Base-by-base conservation (phyloP, 2,888 invertebrate species). In the Oithona nana region DNA sequence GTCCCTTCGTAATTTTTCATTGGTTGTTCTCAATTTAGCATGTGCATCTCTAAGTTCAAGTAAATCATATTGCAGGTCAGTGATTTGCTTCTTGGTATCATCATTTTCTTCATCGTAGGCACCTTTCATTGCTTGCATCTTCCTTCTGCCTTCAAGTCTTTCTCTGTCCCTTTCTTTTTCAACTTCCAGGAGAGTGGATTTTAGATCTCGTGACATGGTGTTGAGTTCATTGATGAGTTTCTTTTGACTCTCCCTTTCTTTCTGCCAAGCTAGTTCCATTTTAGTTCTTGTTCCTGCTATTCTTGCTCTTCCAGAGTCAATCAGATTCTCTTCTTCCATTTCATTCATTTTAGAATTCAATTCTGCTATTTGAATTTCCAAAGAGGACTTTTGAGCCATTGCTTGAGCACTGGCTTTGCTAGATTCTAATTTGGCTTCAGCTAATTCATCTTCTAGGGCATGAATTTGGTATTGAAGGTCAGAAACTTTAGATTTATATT, bases 211-310 rank as follows among this genome's bases (percentile, higher is more conserved):
- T 0, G 90, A 89, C 64, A 92, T 77, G 0, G 88, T 89, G 49
- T 88, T 87, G 0, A 89, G 88, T 75, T 92, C 92, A 71, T 88
- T 88, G 30, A 92, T 74, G 49, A 92, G 74, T n/a, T 89, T 77
- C 68, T 89, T 89, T 69, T 89, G 88, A 69, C 92, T 90, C 71
- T 89, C 88, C 26, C 92, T 78, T 73, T 92, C 92, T 71, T 89
- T 92, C 70, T 89, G 89, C 92, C 92, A 92, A 0, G 89, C 88
- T 20, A 92, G 76, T 71, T 92, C 90, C 79, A 92, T 82, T 61
- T 86, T 81, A 1, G 90, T 87, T 69, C 86, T 83, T 68, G 87
- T 76, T 2, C 89, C 90, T 0, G 87, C 85, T 66, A 88, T 83
- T 70, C 88, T 84, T 1, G 87, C 84, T 65, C 90, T 78, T 0